phyloP scores from a whole-genome alignment of 2,797 vertebrate genomes.

The Sylvia borin region DNA sequence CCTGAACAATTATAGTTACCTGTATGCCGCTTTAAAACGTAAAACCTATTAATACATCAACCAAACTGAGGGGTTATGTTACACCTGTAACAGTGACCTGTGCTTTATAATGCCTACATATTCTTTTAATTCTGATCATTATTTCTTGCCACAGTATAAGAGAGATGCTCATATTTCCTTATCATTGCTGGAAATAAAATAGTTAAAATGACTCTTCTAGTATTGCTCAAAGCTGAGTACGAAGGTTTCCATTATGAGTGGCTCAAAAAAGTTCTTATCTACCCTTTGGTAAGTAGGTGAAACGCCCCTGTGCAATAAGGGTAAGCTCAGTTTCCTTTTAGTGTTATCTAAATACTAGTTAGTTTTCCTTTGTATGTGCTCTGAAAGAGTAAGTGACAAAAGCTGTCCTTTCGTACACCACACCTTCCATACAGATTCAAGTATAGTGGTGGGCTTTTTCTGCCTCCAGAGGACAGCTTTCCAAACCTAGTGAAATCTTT shows the following conservation, averaged over 20 bases:
- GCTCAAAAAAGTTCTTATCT: slow-evolving; percentile 44
- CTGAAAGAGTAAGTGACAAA: not conserved
- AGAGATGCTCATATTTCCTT: not conserved
- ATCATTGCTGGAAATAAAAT: not conserved
- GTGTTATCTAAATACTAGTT: slow-evolving; percentile 20
- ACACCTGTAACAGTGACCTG: not conserved
- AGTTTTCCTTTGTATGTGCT: not conserved
- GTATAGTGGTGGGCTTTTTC: not conserved
- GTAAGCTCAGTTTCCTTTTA: slow-evolving; percentile 24
- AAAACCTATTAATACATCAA: not conserved
- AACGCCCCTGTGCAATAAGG: not conserved
- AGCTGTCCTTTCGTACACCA: not conserved
- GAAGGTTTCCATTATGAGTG: slow-evolving; percentile 37
- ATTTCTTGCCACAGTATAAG: not conserved
- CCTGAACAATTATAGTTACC: not conserved
- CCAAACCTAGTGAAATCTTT: not conserved
- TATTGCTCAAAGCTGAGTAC: not conserved
- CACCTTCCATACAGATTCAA: not conserved
- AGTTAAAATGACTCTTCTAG: slow-evolving; percentile 4
- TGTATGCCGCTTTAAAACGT: not conserved
- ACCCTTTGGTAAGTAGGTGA: not conserved
- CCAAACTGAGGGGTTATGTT: not conserved
- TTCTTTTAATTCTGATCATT: not conserved
- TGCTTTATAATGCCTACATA: not conserved
- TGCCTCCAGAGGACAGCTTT: not conserved